phyloP scores from a whole-genome alignment of 64 coral and sea anemone species.

The Porites australiensis region DNA sequence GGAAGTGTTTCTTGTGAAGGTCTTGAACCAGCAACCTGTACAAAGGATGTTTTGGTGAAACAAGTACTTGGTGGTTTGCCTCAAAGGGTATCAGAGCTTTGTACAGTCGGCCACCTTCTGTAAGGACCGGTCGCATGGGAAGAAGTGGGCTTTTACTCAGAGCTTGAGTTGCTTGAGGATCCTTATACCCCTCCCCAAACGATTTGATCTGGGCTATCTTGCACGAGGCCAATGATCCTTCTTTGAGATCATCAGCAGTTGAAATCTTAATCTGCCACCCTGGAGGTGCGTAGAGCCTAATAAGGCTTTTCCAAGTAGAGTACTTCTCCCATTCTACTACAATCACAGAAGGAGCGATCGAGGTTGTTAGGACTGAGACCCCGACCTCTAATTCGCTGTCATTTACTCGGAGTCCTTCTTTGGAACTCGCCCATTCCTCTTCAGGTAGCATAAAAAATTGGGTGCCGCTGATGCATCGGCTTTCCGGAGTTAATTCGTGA shows the following conservation, averaged over 20 bases:
- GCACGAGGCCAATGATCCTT: not conserved
- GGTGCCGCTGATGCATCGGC: not conserved
- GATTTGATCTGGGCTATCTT: not conserved
- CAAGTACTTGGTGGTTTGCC: not conserved
- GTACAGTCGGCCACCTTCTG: not conserved
- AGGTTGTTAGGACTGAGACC: not conserved
- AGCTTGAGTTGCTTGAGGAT: not conserved
- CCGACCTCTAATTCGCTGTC: not conserved
- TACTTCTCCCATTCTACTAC: conserved; percentile 8
- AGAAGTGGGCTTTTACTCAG: not conserved
- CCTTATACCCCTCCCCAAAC: not conserved
- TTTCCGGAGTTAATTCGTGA: not conserved
- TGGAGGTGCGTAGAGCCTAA: not conserved
- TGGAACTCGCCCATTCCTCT: not conserved
- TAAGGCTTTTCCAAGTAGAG: not conserved
- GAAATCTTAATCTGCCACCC: not conserved
- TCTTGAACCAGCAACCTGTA: not conserved
- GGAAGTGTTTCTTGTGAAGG: not conserved
- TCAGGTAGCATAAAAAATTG: not conserved
- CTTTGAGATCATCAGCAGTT: not conserved
- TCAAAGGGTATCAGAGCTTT: not conserved
- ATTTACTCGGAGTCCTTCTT: not conserved
- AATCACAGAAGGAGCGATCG: too few species aligned
- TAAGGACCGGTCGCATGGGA: not conserved
- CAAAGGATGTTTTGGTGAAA: not conserved